These are phyloP conservation scores for Nomada fabriciana DNA, from an alignment of 2,888 invertebrate species.

Conservation along the genomic window DNA sequence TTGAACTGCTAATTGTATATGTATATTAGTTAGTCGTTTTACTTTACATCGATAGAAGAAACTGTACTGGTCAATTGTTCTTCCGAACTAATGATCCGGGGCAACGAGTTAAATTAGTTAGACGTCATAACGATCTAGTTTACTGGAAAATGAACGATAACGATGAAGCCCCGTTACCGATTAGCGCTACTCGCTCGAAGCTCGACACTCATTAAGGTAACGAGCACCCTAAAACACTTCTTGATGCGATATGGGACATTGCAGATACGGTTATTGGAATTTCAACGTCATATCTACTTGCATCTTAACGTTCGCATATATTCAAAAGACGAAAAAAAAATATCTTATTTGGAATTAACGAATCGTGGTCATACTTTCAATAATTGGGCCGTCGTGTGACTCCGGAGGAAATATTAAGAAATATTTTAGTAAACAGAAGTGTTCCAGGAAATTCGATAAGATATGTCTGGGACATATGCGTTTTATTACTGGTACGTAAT, in stretches of 20 bases:
- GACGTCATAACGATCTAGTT: conserved; percentile 29
- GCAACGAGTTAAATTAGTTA: conserved; percentile 36
- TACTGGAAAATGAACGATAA: conserved; percentile 37
- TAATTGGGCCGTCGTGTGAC: no score
- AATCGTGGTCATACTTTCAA: not conserved
- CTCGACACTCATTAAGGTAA: conserved; percentile 46
- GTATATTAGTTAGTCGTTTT: no score
- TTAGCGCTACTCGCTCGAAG: conserved; percentile 37
- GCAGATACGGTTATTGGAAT: conserved; percentile 10
- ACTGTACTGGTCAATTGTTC: conserved; percentile 21
- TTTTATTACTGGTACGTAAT: no score
- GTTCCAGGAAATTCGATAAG: no score
- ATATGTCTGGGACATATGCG: no score
- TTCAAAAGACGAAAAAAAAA: not conserved
- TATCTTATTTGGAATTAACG: not conserved
- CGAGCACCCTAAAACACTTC: conserved; percentile 46
- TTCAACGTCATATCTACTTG: not conserved
- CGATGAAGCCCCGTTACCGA: conserved; percentile 40
- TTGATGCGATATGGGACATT: conserved; percentile 21
- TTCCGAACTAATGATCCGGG: not conserved
- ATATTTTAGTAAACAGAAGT: no score
- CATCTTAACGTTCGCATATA: not conserved
- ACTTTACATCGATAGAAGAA: no score
- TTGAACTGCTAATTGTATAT: conserved; percentile 2
- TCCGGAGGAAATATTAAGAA: no score